These are phyloP conservation scores for Pristiophorus japonicus DNA, from an alignment of 2,113 vertebrate species.

Conservation along the genomic window DNA sequence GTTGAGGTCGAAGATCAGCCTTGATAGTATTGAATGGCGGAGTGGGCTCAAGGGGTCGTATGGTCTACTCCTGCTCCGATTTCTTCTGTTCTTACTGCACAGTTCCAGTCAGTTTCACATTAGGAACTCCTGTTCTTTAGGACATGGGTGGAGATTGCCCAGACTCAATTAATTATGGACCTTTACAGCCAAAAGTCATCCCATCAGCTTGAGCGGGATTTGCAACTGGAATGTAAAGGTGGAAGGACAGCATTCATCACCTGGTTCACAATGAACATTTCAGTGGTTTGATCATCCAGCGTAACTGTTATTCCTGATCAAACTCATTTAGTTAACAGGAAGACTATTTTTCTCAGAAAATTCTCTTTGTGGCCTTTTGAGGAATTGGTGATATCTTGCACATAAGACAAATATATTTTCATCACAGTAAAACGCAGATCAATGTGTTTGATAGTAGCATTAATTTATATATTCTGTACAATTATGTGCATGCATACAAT, in stretches of 20 bases:
- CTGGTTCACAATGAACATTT: not conserved
- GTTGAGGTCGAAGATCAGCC: too few species aligned
- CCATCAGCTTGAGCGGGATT: not conserved
- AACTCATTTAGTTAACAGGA: not conserved
- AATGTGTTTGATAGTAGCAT: not conserved
- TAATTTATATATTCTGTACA: not conserved
- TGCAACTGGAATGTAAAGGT: not conserved
- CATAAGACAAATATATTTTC: not conserved
- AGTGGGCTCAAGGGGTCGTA: too few species aligned
- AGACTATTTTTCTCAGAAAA: not conserved
- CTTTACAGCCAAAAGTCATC: not conserved
- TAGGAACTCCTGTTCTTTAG: not conserved
- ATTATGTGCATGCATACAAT: not conserved
- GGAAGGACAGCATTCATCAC: not conserved
- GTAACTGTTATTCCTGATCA: not conserved
- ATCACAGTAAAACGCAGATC: not conserved
- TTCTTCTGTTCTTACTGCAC: too few species aligned
- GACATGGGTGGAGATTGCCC: not conserved
- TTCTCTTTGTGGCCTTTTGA: not conserved
- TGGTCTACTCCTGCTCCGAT: too few species aligned
- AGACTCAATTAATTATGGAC: not conserved
- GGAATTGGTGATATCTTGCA: not conserved
- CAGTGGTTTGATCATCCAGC: not conserved
- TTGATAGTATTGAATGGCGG: too few species aligned
- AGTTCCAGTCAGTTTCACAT: not conserved